Conservation (phyloP, 2,113 vertebrate species). For the Corythornis vintsioides region DNA sequence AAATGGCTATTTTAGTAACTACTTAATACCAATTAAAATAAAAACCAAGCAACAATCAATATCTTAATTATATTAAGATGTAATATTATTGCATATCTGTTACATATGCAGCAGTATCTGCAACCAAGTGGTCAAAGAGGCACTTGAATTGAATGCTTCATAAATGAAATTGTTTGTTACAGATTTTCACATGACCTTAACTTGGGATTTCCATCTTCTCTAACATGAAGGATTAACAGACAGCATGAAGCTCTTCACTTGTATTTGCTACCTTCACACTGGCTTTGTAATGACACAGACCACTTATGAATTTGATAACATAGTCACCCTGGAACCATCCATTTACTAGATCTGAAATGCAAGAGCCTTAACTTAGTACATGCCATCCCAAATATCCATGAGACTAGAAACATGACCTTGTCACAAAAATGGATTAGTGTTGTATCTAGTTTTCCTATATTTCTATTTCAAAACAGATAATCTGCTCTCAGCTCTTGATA, state of each 20-base stretch:
- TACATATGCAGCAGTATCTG: not conserved
- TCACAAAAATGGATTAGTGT: not conserved
- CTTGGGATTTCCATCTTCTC: not conserved
- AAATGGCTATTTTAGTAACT: not conserved
- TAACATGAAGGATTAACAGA: not conserved
- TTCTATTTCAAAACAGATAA: constrained; percentile 14
- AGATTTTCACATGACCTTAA: not conserved
- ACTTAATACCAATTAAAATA: not conserved
- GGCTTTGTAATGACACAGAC: not conserved
- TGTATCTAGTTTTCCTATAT: not conserved
- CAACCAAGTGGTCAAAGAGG: not conserved
- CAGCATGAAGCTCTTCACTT: not conserved
- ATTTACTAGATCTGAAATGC: not conserved
- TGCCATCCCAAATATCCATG: not conserved
- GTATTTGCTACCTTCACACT: not conserved
- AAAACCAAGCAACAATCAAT: not conserved
- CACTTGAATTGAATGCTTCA: not conserved
- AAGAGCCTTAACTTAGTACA: not conserved
- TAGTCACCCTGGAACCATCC: not conserved
- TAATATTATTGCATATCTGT: not conserved
- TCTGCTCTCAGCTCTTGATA: not conserved
- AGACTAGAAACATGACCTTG: constrained; percentile 6
- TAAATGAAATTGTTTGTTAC: not conserved
- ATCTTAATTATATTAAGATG: not conserved
- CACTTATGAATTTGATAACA: not conserved